Evolutionary conservation across 2,113 vertebrate genomes (phyloP).

Genomic region (Cyanistes caeruleus): DNA sequence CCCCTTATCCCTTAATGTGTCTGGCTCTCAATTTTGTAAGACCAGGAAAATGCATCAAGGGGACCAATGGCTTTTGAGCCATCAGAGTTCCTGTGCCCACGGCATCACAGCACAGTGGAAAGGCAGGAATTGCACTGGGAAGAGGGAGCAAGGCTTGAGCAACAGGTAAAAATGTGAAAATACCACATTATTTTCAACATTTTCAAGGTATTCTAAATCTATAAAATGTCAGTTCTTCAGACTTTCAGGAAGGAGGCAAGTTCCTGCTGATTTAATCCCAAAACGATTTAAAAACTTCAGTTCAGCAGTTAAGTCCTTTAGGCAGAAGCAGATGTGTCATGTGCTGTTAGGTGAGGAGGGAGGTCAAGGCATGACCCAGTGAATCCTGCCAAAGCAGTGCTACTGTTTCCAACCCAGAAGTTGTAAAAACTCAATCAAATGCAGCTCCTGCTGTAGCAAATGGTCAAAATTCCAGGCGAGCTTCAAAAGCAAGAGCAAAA

Average conservation of each 20-base stretch:
- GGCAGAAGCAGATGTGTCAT: not conserved
- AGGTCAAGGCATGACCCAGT: not conserved
- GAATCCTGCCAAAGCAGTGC: not conserved
- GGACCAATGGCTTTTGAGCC: not conserved
- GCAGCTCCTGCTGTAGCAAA: not conserved
- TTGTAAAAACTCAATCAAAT: not conserved
- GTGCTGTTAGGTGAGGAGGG: not conserved
- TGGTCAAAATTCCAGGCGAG: not conserved
- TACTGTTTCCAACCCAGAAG: not conserved
- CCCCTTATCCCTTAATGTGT: not conserved
- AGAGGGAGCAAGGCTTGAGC: not conserved
- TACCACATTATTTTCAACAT: not conserved
- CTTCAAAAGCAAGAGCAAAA: not conserved
- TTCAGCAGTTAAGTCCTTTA: not conserved
- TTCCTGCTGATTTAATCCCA: not conserved
- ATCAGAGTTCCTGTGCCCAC: too few relatives aligned
- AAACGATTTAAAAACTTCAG: not conserved
- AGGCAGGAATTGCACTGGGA: not conserved
- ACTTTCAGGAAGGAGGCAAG: not conserved
- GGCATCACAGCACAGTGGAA: not conserved
- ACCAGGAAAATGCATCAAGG: not conserved
- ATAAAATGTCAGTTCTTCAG: not conserved
- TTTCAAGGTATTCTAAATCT: not conserved
- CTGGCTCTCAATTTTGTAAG: not conserved
- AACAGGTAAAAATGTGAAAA: not conserved